Base-by-base conservation (phyloP, 2,797 vertebrate genomes). In the Gallinago stenura region DNA sequence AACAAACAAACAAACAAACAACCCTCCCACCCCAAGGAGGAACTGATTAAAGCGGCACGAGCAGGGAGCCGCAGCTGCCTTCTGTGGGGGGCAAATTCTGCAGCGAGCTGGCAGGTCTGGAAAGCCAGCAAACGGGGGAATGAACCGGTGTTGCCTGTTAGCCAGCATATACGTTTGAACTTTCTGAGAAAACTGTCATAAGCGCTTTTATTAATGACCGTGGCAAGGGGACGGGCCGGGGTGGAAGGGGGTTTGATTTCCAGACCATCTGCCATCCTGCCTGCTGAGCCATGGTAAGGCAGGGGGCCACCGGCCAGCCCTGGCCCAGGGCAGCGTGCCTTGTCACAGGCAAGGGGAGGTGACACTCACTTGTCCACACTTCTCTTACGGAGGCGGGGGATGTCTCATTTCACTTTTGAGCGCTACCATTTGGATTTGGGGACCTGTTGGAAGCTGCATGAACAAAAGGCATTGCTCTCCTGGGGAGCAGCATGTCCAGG, bases 1-100 rank as follows among this genome's bases (percentile, higher is more conserved):
- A 89, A 72, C 83, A 97, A 94, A 76, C 78, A 95, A 89, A 83
- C 88, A 87, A 84, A 46, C 48, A 82, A 86, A 60, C 71, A 73
- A 83, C 19, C 7, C 39, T 53, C 41, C 31, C 19, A 9, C 43
- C 54, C 51, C 2, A 3, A 82, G 70, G 66, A 89, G 50, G 68
- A 90, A 45, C 73, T 62, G 2, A 92, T 87, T 85, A 86, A 79
- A 89, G 76, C 12, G 5, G 50, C 69, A 41, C 0, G 2, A 86
- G 35, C 21, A 6, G 4, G 18, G 50, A 78, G 75, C 77, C 15
- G 28, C 54, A 81, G 56, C 15, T 2, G 0, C 30, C 46, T 90
- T 75, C 62, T 45, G 28, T 4, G 50, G 60, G 66, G 84, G 84
- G 54, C 26, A 37, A 78, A 68, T 48, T 30, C 43, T 51, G 37